These are phyloP conservation scores for Rhaphigaster nebulosa DNA, from an alignment of 2,888 invertebrate species.

Conservation along the genomic window DNA sequence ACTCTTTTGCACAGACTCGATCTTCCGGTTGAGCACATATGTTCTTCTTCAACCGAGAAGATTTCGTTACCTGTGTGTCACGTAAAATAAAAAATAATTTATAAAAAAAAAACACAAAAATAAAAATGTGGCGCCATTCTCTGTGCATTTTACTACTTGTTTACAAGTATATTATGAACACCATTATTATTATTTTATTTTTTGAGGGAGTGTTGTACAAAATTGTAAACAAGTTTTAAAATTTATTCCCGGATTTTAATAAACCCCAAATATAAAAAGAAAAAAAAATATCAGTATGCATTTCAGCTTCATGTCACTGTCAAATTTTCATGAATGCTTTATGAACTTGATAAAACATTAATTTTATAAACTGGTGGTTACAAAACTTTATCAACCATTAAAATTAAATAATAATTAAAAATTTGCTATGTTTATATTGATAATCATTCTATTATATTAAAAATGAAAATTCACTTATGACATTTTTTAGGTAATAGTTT, in stretches of 20 bases:
- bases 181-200: not conserved
- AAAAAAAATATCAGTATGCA: not conserved
- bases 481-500: not conserved
- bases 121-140: not conserved
- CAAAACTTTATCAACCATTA: not conserved
- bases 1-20: not conserved
- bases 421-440: not conserved
- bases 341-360: not conserved
- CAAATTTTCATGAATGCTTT: conserved; percentile 10
- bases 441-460: not conserved
- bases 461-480: not conserved
- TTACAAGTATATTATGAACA: conserved; percentile 22
- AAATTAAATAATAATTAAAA: not conserved
- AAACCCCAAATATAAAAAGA: not conserved
- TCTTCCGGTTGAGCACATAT: not conserved
- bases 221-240: conserved; percentile 23
- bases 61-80: not conserved
- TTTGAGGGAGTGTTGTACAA: not conserved
- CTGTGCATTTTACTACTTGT: not conserved
- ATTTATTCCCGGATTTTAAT: not conserved
- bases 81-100: not conserved
- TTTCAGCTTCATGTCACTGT: conserved; percentile 20
- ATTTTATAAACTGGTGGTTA: not conserved
- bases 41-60: not conserved
- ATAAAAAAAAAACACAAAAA: not conserved